Evolutionary conservation across 2,113 vertebrate species (phyloP), one percentile per base, ranked within the genome.

Genomic region (Campylomormyrus tamandua): DNA sequence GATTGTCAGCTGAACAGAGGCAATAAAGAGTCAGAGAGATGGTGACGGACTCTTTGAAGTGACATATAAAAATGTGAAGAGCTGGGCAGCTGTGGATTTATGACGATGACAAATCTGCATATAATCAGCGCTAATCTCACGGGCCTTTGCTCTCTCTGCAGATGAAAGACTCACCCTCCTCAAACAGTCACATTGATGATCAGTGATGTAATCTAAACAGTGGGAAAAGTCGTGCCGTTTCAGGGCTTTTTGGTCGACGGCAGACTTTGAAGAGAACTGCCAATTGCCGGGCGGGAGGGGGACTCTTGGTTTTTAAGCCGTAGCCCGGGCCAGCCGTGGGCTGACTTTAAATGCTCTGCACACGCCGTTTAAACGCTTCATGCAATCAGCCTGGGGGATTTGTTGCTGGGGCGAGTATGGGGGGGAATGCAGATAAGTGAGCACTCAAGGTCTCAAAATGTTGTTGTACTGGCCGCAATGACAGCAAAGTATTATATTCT

Each of bases 1-100:
- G 92, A 93, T 92, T 92, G 90, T 94, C 93, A 91, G 91, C 70
- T 35, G 74, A 39, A 70, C 86, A 70, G 89, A 89, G 92, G 93
- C 92, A 91, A 88, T 93, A 74, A 93, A 93, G 88, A 87, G 91
- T 89, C 58, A 92, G 56, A 89, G 91, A 94, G 93, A 93, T 85
- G 92, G 93, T 91, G 17, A 93, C 93, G 94, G 96, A 96, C 93
- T 94, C 94, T 97, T 95, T 96, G 94, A 96, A 95, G 93, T 96
- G 92, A 95, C 94, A 94, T 95, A 96, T 95, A 95, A 94, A 94
- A 93, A 95, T 45, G 88, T 93, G 93, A 96, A 94, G 91, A 77
- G 53, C 49, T 90, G 90, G 96, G 94, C 93, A 96, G 95, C 94
- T 96, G 95, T 92, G 94, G 94, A 96, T 96, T 96, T 96, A 96